Conservation (phyloP, 2,797 vertebrate species). For the Brachyalestes nurse region DNA sequence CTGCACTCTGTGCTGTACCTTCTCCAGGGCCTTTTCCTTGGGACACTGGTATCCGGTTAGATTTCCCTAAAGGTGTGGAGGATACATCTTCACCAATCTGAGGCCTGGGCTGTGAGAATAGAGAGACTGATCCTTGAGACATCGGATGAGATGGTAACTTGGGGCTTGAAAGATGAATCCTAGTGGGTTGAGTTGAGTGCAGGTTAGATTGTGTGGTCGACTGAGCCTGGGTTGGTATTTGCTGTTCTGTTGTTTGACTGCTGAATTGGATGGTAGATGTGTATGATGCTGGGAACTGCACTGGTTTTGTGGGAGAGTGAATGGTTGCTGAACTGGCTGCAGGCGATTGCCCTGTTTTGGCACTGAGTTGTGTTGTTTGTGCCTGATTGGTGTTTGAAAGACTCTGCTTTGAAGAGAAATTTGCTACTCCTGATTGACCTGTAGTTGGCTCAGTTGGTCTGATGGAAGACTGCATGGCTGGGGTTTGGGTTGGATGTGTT, state of each 20-base stretch:
- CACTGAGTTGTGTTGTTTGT: slow-evolving; percentile 21
- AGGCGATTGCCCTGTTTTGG: slow-evolving; percentile 26
- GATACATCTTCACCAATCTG: slow-evolving; percentile 50
- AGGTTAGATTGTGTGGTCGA: slow-evolving; percentile 33
- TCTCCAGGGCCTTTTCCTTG: slow-evolving; percentile 37
- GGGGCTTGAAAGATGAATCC: slow-evolving; percentile 57
- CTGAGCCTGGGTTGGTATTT: slow-evolving; percentile 40
- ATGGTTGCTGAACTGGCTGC: slow-evolving; percentile 16
- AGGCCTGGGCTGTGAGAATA: slow-evolving; percentile 45
- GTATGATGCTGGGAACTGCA: slow-evolving; percentile 22
- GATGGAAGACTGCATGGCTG: slow-evolving; percentile 9
- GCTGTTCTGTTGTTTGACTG: slow-evolving; percentile 29
- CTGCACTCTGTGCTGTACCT: slow-evolving; percentile 51
- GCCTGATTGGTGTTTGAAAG: slow-evolving; percentile 32
- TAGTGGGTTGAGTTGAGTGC: slow-evolving; percentile 43
- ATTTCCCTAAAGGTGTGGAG: slow-evolving; percentile 33
- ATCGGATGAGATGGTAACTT: slow-evolving; percentile 53
- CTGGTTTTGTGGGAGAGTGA: slow-evolving; percentile 22
- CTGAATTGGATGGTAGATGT: slow-evolving; percentile 14
- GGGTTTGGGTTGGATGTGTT: slow-evolving; percentile 4
- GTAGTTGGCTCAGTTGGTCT: slow-evolving; percentile 7
- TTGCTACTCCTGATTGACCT: slow-evolving; percentile 1
- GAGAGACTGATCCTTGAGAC: slow-evolving; percentile 46
- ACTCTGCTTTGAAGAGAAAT: slow-evolving; percentile 16
- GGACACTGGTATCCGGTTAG: not conserved